Conservation (phyloP, 1,140 invertebrate species). For the Aradophagus sp. region DNA sequence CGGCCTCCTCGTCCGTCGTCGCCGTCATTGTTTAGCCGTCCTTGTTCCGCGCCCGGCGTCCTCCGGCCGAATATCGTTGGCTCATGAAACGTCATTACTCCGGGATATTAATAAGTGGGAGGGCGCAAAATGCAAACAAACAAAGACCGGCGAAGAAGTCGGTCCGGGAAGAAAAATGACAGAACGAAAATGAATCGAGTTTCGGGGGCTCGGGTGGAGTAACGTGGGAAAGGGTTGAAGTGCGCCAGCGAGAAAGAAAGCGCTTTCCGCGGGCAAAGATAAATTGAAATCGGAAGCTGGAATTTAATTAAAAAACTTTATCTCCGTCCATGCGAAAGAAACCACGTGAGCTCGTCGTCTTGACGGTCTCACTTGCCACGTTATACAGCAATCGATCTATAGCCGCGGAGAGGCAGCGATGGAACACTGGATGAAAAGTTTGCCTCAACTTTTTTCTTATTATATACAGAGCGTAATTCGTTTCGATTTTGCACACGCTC, state of each 20-base stretch:
- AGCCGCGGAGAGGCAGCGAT: slow-evolving; percentile 15
- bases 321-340: slow-evolving; percentile 58
- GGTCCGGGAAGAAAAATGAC: slow-evolving; percentile 41
- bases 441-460: slow-evolving; percentile 19
- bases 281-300: slow-evolving; percentile 68
- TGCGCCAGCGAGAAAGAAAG: slow-evolving; percentile 38
- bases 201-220: slow-evolving; percentile 40
- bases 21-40: too few species aligned
- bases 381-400: slow-evolving; percentile 47
- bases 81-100: slow-evolving; percentile 25
- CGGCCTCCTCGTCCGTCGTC: too few species aligned
- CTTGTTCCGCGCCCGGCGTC: background rate
- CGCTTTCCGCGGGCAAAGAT: slow-evolving; percentile 60
- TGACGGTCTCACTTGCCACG: slow-evolving; percentile 39
- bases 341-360: slow-evolving; percentile 54
- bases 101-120: slow-evolving; percentile 53
- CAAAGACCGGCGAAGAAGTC: slow-evolving; percentile 36
- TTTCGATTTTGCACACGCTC: too few species aligned
- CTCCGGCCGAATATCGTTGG: slow-evolving; percentile 3
- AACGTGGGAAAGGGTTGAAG: slow-evolving; percentile 42
- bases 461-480: slow-evolving; percentile 19
- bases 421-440: slow-evolving; percentile 42
- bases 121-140: slow-evolving; percentile 56
- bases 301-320: slow-evolving; percentile 71
- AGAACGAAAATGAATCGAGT: slow-evolving; percentile 61